Base-by-base conservation (phyloP, 2,113 vertebrate genomes). In the Oryzias celebensis region DNA sequence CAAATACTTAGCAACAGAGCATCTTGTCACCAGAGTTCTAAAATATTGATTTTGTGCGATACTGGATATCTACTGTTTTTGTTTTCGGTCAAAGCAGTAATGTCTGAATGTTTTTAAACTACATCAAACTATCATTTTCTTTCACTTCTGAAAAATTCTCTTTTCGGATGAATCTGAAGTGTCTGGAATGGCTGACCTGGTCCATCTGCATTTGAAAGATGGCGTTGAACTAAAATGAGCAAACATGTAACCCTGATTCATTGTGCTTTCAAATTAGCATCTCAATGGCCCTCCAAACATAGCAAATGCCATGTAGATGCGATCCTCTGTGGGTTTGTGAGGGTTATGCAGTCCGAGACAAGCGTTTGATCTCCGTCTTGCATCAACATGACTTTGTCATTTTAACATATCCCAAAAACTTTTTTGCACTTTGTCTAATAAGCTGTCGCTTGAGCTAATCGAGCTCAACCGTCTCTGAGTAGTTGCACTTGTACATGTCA, bases 211-310 rank as follows among this genome's bases (percentile, higher is more conserved):
- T 52, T 23, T 68, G 61, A 42, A 26, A 7, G 48, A 44, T 78
- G 53, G 6, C 46, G 71, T 81, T 78, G 78, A 42, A 73, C 57
- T 66, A 74, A 81, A 77, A 78, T 81, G 82, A 83, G 82, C 81
- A 87, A 87, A 84, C 70, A 58, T 68, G 52, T 68, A 50, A 77
- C 77, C 85, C 74, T 81, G 77, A 80, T 77, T 64, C 63, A 73
- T 79, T 90, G 85, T 90, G 87, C 85, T 88, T 87, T 88, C 71
- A 81, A 66, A 69, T 81, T 65, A 65, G 47, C 14, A 15, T 73
- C 44, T 15, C 60, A 41, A 52, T 23, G 75, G 77, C 67, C 65
- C 46, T 49, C 52, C 61, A 70, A 47, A 52, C 59, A 60, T 22
- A 43, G 57, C 60, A 44, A 59, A 75, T 64, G 62, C 51, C 44